Base-by-base conservation (phyloP, 2,113 vertebrate species). In the Misgurnus anguillicaudatus region DNA sequence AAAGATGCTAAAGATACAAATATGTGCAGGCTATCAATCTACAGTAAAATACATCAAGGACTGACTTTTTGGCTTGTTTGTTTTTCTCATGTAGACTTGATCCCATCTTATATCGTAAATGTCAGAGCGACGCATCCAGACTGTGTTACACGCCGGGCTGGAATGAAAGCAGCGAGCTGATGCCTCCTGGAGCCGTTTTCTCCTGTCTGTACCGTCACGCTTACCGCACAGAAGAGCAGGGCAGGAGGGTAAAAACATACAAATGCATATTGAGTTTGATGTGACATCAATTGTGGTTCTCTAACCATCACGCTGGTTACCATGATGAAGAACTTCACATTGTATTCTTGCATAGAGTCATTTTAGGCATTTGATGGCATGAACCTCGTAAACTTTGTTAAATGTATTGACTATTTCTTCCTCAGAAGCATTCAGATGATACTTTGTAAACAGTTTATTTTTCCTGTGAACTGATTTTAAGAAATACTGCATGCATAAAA, bases 191-290 rank as follows among this genome's bases (percentile, higher is more conserved):
- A 14, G 94, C 95, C 4, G 92, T 96, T 7, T 96, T 96, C 80
- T 96, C 95, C 77, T 96, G 95, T 83, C 84, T 96, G 31, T 96
- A 96, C 65, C 90, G 95, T 58, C 95, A 96, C 0, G 95, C 95
- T 0, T 96, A 96, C 83, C 95, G 95, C 17, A 96, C 95, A 1
- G 95, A 96, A 86, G 94, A 95, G 45, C 95, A 96, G 48, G 95
- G 95, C 8, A 90, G 95, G 80, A 89, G 95, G 92, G 95, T 96
- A 82, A 82, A 6, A 19, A 13, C 6, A 11, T 5, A 17, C 38
- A 58, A 24, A 24, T 55, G n/a, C 16, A 6, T 6, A n/a, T 51
- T 9, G 0, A 36, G 21, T 41, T 5, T 16, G 13, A 9, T 24
- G 19, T 31, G 0, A 1, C 2, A 5, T n/a, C n/a, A n/a, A n/a